phyloP scores from a whole-genome alignment of 2,113 vertebrate genomes.

The Lampris megalopsis region DNA sequence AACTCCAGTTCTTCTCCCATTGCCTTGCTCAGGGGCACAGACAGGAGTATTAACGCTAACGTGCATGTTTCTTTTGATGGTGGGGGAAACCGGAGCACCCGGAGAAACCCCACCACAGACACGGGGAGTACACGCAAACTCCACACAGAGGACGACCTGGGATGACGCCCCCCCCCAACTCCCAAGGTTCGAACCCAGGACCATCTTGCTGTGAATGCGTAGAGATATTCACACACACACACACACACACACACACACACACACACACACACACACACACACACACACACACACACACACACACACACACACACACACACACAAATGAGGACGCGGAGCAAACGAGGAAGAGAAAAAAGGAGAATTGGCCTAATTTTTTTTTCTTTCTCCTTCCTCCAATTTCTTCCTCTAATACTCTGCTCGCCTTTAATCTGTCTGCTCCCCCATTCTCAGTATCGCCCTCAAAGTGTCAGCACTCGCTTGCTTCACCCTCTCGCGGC shows the following conservation, averaged over 20 bases:
- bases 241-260: slow-evolving; percentile 13
- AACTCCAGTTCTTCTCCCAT: no score
- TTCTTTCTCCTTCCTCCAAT: slow-evolving; percentile 43
- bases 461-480: slow-evolving; percentile 54
- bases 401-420: slow-evolving; percentile 23
- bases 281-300: background rate
- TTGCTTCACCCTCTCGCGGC: slow-evolving; percentile 42
- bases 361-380: slow-evolving; percentile 47
- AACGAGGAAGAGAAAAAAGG: slow-evolving; percentile 5
- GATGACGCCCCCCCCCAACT: no score
- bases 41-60: no score
- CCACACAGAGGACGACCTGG: no score
- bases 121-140: no score
- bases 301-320: background rate
- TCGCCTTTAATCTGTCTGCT: slow-evolving; percentile 50
- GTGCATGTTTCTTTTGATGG: no score
- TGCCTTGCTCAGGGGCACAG: no score
- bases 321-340: slow-evolving; percentile 7
- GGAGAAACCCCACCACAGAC: no score
- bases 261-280: slow-evolving; percentile 1
- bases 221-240: background rate
- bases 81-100: no score
- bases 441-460: slow-evolving; percentile 56
- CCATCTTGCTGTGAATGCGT: background rate
- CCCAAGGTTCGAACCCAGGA: no score